Evolutionary conservation across 2,888 invertebrate genomes (phyloP).

Genomic region (Endomychus coccineus): DNA sequence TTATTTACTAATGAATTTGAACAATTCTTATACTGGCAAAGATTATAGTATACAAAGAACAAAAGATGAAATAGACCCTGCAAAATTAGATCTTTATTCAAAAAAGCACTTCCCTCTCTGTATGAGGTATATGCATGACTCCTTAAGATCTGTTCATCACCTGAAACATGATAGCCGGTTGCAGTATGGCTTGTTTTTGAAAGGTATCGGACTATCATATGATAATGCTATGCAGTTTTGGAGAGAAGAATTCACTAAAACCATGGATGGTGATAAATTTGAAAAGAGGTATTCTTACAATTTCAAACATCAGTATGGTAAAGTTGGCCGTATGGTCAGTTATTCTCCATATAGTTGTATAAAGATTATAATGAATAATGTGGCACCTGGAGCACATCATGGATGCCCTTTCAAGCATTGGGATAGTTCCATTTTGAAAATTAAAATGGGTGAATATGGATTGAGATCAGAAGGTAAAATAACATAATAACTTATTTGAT

Average conservation of each 20-base stretch:
- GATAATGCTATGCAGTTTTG: constrained; percentile 89
- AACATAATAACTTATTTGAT: too few species aligned
- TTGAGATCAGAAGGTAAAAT: constrained; percentile 56
- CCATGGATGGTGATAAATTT: constrained; percentile 78
- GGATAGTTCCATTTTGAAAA: constrained; percentile 63
- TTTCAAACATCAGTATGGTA: constrained; percentile 90
- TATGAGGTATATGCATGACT: constrained; percentile 85
- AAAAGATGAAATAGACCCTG: constrained; percentile 30
- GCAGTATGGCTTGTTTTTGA: constrained; percentile 90
- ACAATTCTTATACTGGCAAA: constrained; percentile 77
- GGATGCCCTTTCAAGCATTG: constrained; percentile 90
- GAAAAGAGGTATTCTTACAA: constrained; percentile 87
- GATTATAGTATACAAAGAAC: constrained; percentile 59
- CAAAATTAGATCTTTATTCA: constrained; percentile 63
- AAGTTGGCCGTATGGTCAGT: constrained; percentile 84
- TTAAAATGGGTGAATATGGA: constrained; percentile 62
- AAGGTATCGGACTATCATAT: constrained; percentile 73
- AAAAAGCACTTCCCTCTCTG: constrained; percentile 90
- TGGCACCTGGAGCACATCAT: constrained; percentile 77
- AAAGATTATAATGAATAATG: constrained; percentile 72
- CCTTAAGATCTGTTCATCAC: constrained; percentile 75
- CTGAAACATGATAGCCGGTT: constrained; percentile 79
- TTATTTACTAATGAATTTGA: constrained; percentile 65
- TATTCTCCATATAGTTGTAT: constrained; percentile 89
- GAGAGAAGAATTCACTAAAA: constrained; percentile 84